phyloP scores from a whole-genome alignment of 2,888 invertebrate genomes.

The Fragum whitleyi region DNA sequence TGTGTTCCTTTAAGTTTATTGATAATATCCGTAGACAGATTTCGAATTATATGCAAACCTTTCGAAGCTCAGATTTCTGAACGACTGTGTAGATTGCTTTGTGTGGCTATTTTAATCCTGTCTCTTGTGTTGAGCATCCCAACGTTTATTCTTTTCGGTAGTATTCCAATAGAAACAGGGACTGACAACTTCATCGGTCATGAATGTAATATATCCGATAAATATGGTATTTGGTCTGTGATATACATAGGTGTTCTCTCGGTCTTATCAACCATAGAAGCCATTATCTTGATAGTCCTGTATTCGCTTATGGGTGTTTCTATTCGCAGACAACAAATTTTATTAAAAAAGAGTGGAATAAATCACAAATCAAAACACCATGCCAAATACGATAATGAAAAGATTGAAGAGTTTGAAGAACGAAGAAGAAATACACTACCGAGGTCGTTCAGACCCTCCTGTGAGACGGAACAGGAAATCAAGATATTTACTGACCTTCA shows the following conservation, averaged over 20 bases:
- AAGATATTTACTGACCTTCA: conserved; percentile 3
- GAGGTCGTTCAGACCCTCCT: conserved; percentile 4
- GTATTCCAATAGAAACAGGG: conserved; percentile 5
- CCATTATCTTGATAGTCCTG: conserved; percentile 2
- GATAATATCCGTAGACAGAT: conserved; percentile 16
- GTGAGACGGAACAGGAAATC: conserved; percentile 12
- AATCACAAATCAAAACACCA: not conserved
- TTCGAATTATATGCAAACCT: conserved; percentile 4
- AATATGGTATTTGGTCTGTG: not conserved
- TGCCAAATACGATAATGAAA: not conserved
- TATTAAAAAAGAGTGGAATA: not conserved
- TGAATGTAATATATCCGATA: conserved; percentile 2
- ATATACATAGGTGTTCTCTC: not conserved
- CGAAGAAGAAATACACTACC: conserved; percentile 5
- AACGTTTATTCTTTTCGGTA: not conserved
- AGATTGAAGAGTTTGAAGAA: not conserved
- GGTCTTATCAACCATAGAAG: not conserved
- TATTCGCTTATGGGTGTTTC: conserved; percentile 14
- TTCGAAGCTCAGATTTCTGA: conserved; percentile 11
- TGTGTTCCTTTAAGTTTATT: conserved; percentile 1
- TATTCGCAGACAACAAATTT: not conserved
- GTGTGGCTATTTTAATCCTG: not conserved
- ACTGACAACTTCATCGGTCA: not conserved
- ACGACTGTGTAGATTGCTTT: not conserved
- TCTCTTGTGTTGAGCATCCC: not conserved